These are phyloP conservation scores for Sphaeramia orbicularis DNA, from an alignment of 2,797 vertebrate genomes.

Conservation along the genomic window DNA sequence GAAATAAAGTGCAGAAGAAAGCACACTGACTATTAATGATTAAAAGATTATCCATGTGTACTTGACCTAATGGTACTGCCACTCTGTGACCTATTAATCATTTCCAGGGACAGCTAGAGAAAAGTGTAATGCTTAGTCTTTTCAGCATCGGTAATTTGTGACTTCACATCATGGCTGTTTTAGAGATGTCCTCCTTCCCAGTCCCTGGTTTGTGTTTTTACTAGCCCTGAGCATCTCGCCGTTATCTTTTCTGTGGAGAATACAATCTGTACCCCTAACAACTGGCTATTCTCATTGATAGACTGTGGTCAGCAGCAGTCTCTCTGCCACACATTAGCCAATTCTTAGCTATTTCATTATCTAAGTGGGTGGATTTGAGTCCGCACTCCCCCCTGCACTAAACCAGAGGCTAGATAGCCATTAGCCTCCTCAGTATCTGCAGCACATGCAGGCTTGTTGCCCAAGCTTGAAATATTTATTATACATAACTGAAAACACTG, in stretches of 20 bases:
- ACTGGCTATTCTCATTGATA: conserved; percentile 22
- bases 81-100: background rate
- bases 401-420: conserved; percentile 46
- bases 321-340: conserved; percentile 70
- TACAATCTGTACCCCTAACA: conserved; percentile 14
- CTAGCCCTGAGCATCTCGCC: background rate
- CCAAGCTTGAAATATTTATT: conserved; percentile 52
- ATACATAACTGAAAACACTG: conserved; percentile 27
- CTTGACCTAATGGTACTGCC: conserved; percentile 10
- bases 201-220: background rate
- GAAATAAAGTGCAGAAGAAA: background rate
- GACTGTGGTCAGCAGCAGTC: conserved; percentile 40
- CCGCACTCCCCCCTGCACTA: conserved; percentile 26
- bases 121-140: background rate
- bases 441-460: conserved; percentile 24
- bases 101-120: background rate
- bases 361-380: conserved; percentile 53
- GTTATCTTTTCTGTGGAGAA: conserved; percentile 18
- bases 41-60: conserved; percentile 20
- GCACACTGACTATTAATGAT: conserved; percentile 33
- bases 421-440: conserved; percentile 25
- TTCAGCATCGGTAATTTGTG: too few relatives aligned
- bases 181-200: too few relatives aligned
- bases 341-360: conserved; percentile 76
- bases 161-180: too few relatives aligned